Evolutionary conservation across 2,797 vertebrate genomes (phyloP).

Genomic region (Gobionotothen gibberifrons): DNA sequence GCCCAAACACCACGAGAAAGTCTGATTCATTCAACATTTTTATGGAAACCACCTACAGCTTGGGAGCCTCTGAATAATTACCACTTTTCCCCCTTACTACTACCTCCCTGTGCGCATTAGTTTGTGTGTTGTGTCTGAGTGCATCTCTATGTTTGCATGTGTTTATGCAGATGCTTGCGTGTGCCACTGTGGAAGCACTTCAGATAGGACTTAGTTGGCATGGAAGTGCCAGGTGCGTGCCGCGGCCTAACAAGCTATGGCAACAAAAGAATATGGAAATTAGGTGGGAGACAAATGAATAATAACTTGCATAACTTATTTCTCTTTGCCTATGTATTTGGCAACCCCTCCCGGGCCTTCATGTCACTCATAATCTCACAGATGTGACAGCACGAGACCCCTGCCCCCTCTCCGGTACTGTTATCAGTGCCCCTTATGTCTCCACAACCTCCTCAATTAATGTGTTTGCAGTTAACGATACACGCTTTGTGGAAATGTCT

Average conservation of each 20-base stretch:
- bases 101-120: conserved; percentile 12
- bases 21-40: conserved; percentile 2
- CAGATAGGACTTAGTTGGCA: conserved; percentile 59
- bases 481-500: conserved; percentile 17
- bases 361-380: conserved; percentile 70
- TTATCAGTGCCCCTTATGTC: conserved; percentile 26
- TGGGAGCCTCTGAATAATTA: conserved; percentile 35
- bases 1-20: background rate
- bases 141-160: conserved; percentile 31
- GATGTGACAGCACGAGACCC: conserved; percentile 70
- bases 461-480: conserved; percentile 23
- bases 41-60: conserved; percentile 26
- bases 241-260: conserved; percentile 59
- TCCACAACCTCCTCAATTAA: conserved; percentile 21
- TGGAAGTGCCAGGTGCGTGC: conserved; percentile 64
- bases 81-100: conserved; percentile 11
- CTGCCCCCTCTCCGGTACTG: conserved; percentile 37
- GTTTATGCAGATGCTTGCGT: conserved; percentile 48
- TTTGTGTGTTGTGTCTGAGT: conserved; percentile 19
- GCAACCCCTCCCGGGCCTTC: conserved; percentile 29
- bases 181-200: conserved; percentile 50
- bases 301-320: conserved; percentile 77
- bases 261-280: conserved; percentile 81
- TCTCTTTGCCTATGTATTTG: conserved; percentile 48
- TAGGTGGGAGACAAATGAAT: conserved; percentile 71